Base-by-base conservation (phyloP, 2,797 vertebrate species). In the Pangasius krempfi region DNA sequence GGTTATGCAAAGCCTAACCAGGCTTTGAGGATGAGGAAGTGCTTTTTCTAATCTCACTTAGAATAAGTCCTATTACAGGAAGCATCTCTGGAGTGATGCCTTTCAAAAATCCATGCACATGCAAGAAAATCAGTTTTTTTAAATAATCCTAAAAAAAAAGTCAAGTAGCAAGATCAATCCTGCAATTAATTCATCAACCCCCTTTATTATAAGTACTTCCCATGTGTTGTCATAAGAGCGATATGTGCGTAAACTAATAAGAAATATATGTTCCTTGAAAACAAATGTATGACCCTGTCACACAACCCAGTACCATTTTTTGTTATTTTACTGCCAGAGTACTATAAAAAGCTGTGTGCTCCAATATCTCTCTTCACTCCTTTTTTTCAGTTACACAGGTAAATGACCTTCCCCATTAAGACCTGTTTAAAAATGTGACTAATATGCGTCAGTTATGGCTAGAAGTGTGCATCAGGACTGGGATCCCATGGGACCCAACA, bases 31-130 rank as follows among this genome's bases (percentile, higher is more conserved):
- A 79, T 13, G 10, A 70, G 60, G 27, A 78, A 60, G 44, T 54
- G 18, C 5, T 33, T 64, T 78, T 52, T 78, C n/a, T 66, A 79
- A 87, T 87, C 83, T 52, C 72, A 91, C 47, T 87, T 76, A 89
- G 85, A 91, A n/a, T 70, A 84, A 90, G 91, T 91, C 79, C 50
- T 80, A 76, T 89, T 90, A 87, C n/a, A 47, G 56, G 54, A 92
- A 89, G 83, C 68, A 62, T 80, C 58, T 85, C 85, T 83, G 54
- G 56, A 89, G 75, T 83, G 37, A 13, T 52, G 64, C 76, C 76
- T 89, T 85, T 81, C 50, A 68, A 84, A 64, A 22, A 33, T 81
- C 47, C 37, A 75, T 72, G 87, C 12, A 84, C 47, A 72, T 73
- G 68, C 72, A 72, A 75, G 9, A 62, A 12, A 64, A 64, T 40